phyloP scores from a whole-genome alignment of 2,113 vertebrate species.

The Philantomba maxwellii region DNA sequence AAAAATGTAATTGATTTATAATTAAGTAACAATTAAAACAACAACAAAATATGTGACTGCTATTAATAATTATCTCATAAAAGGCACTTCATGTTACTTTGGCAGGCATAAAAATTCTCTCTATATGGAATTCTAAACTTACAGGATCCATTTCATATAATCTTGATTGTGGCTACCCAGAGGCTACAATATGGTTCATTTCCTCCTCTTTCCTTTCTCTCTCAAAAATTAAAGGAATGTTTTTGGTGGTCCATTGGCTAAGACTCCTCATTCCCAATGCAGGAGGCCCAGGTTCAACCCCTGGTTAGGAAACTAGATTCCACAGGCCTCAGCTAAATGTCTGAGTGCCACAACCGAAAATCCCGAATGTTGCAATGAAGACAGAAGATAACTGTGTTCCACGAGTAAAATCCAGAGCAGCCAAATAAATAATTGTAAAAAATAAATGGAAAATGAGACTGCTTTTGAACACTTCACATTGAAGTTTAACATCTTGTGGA shows the following conservation, averaged over 20 bases:
- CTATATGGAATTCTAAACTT: not conserved
- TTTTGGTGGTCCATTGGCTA: not conserved
- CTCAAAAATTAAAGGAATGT: not conserved
- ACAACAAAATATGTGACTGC: not conserved
- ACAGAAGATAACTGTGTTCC: not conserved
- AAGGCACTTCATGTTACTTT: not conserved
- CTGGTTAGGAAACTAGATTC: not conserved
- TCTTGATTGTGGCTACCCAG: not conserved
- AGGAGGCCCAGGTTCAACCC: not conserved
- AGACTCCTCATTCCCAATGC: not conserved
- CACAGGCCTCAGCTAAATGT: not conserved
- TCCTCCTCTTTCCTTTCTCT: not conserved
- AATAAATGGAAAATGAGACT: not conserved
- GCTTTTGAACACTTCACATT: slow-evolving; percentile 6
- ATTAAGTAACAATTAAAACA: not conserved
- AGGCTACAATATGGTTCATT: not conserved
- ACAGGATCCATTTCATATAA: not conserved
- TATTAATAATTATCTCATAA: not conserved
- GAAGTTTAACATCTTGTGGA: not conserved
- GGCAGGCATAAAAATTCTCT: not conserved
- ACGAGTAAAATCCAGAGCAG: not conserved
- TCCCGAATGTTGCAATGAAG: not conserved
- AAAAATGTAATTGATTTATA: slow-evolving; percentile 19
- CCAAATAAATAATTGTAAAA: not conserved
- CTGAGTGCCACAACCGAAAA: not conserved